Base-by-base conservation (phyloP, 2,888 invertebrate genomes). In the Melanchra persicariae region DNA sequence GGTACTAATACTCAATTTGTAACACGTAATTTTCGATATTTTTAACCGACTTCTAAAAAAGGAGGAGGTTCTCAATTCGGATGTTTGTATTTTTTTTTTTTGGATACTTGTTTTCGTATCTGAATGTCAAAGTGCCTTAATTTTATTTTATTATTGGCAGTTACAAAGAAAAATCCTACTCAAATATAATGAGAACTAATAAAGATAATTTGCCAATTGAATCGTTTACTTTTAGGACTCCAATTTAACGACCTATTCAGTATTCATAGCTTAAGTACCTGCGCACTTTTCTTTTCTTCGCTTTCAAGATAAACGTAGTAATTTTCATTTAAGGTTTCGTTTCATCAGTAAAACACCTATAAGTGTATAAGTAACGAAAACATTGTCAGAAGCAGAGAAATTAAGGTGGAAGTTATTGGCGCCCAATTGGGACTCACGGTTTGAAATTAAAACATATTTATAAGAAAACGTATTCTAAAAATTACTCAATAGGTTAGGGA, bases 111-210 rank as follows among this genome's bases (percentile, higher is more conserved):
- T 67, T 30, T 37, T 58, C 26, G 43, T 45, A 58, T 43, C 24
- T 1, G 9, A 58, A 60, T 40, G 19, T 17, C 7, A 6, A n/a
- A 71, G 34, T n/a, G 24, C 8, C 1, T 34, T 34, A 15, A 24
- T 7, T 34, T 59, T 45, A 71, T 43, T 59, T 59, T 45, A 37
- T 30, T 45, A 5, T 15, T 10, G 17, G 2, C 2, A 22, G 37
- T 73, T 30, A 22, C 15, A 22, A n/a, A n/a, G 15, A 24, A 59
- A 30, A 47, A 37, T 4, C 17, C 3, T 12, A 47, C 19, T 55
- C 1, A 76, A 60, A 60, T 47, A 45, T 49, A 43, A 68, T 26
- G 60, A 43, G 17, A 55, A 30, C 26, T 43, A 49, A 57, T 61
- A 69, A 57, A 54, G 15, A 57, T 26, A 47, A 37, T 49, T 12